Percentiles rank a stretch among this genome's conserved stretches.
Conservation (phyloP, 64 coral and sea anemone species). For the Pachyseris speciosa region DNA sequence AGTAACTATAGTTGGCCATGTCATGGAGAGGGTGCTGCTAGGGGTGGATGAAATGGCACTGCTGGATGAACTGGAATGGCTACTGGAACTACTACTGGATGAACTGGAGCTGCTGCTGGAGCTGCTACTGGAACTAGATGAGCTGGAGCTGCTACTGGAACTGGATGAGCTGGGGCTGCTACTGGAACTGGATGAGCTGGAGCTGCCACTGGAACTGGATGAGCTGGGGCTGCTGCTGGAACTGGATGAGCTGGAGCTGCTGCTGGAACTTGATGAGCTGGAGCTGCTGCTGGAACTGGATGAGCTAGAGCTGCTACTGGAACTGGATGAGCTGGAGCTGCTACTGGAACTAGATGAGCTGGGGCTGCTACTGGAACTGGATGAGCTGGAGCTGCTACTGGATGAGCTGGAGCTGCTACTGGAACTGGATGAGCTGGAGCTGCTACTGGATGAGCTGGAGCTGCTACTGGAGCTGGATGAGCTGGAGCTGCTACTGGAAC, state of each 20-base stretch:
- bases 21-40: not conserved
- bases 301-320: not conserved
- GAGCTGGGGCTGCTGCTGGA: not conserved
- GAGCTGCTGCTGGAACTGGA: not conserved
- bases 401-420: not conserved
- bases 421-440: not conserved
- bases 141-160: not conserved
- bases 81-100: not conserved
- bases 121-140: not conserved
- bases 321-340: not conserved
- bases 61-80: not conserved
- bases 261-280: not conserved
- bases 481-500: not conserved
- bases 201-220: not conserved
- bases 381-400: not conserved
- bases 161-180: too few species aligned
- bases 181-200: too few species aligned
- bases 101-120: too few species aligned
- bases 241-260: not conserved
- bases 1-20: conserved; percentile 29
- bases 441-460: not conserved
- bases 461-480: not conserved
- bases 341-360: not conserved
- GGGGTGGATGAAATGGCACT: not conserved
- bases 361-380: not conserved